phyloP scores from a whole-genome alignment of 2,888 invertebrate species.

The Ophion costatus region DNA sequence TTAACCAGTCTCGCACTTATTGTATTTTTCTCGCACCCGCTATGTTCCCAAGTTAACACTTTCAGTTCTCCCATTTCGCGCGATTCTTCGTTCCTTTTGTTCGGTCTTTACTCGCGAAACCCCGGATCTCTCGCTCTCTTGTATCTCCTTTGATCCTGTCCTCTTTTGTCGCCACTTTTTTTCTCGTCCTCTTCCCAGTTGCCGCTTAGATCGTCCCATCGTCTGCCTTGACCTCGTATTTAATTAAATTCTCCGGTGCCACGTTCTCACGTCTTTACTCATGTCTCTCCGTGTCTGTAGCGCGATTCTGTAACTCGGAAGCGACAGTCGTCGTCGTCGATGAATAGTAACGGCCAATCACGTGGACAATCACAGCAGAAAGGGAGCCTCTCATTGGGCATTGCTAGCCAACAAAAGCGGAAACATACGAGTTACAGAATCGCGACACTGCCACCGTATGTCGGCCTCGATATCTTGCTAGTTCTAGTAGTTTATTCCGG shows the following conservation, averaged over 20 bases:
- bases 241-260: background rate
- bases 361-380: too few species aligned
- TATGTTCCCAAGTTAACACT: slow-evolving; percentile 7
- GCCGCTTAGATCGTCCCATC: too few species aligned
- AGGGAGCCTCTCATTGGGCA: too few species aligned
- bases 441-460: background rate
- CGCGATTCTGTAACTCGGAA: background rate
- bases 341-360: too few species aligned
- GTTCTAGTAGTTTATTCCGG: background rate
- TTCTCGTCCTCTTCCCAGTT: too few species aligned
- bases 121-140: background rate
- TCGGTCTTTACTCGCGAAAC: background rate
- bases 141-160: background rate
- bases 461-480: background rate
- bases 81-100: background rate
- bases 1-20: background rate
- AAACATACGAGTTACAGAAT: too few species aligned
- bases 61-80: background rate
- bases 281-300: background rate
- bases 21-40: background rate
- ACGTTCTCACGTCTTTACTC: background rate
- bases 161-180: too few species aligned
- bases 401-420: background rate
- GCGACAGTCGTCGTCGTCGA: too few species aligned
- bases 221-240: too few species aligned